phyloP scores from a whole-genome alignment of 1,140 invertebrate genomes.

The Lepidostoma basale region DNA sequence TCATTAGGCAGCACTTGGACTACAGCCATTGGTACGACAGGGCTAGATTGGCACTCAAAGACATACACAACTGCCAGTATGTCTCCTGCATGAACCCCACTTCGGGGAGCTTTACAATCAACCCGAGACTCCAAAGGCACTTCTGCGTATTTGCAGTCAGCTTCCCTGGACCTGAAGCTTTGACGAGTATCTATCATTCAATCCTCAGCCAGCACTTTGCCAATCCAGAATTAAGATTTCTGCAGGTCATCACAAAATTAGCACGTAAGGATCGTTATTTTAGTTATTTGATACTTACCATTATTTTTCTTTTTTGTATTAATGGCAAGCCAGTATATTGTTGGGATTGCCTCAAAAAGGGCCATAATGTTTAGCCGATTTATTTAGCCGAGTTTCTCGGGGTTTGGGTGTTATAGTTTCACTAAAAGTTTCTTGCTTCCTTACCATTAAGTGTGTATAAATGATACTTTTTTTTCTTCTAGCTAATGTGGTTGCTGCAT shows the following conservation, averaged over 20 bases:
- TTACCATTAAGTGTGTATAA: no score
- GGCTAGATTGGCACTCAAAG: constrained; percentile 88
- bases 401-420: no score
- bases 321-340: no score
- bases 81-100: constrained; percentile 98
- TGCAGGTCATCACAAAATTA: constrained; percentile 65
- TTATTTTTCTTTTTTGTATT: no score
- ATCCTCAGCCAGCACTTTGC: constrained; percentile 87
- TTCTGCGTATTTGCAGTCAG: constrained; percentile 94
- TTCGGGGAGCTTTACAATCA: constrained; percentile 95
- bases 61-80: constrained; percentile 96
- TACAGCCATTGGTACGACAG: constrained; percentile 96
- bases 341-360: no score
- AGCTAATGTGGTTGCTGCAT: constrained; percentile 79
- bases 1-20: constrained; percentile 94
- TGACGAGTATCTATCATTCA: constrained; percentile 87
- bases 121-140: constrained; percentile 90
- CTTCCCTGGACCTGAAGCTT: constrained; percentile 84
- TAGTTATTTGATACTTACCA: no score
- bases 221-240: constrained; percentile 81
- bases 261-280: constrained; percentile 53
- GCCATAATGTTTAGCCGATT: no score
- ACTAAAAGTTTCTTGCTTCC: no score
- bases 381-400: no score
- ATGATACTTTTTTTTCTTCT: constrained; percentile 45